Percentiles rank a stretch among this genome's conserved stretches.
phyloP scores from a whole-genome alignment of 2,888 invertebrate genomes.

The Euspilapteryx auroguttella region DNA sequence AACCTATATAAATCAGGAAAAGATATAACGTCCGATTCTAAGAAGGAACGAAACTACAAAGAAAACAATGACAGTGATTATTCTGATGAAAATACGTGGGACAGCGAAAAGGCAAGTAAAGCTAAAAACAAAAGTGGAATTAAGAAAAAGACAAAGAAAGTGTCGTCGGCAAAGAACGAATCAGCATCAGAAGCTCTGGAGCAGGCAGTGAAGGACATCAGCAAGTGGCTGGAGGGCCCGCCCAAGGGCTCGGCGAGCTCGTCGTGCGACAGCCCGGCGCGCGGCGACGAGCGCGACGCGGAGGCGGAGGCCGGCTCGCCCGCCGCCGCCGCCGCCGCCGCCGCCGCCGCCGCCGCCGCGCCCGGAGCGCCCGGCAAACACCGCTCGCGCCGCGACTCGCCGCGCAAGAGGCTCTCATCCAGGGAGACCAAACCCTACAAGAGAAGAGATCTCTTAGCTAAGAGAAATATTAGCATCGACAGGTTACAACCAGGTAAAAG shows the following conservation, averaged over 20 bases:
- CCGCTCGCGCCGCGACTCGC: slow-evolving; percentile 32
- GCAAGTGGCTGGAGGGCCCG: slow-evolving; percentile 86
- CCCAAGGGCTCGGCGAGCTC: slow-evolving; percentile 77
- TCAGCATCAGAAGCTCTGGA: slow-evolving; percentile 57
- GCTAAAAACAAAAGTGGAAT: slow-evolving; percentile 11
- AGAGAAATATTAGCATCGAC: slow-evolving; percentile 83
- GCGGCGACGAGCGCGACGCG: slow-evolving; percentile 65
- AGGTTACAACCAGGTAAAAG: slow-evolving; percentile 84
- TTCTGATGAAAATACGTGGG: slow-evolving; percentile 18
- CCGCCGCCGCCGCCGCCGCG: slow-evolving; percentile 73
- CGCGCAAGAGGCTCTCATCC: slow-evolving; percentile 48
- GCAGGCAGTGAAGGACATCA: slow-evolving; percentile 83
- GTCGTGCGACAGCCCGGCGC: slow-evolving; percentile 76
- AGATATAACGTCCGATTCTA: slow-evolving; percentile 9
- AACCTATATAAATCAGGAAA: slow-evolving; percentile 24
- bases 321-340: slow-evolving; percentile 65
- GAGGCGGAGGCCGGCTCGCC: slow-evolving; percentile 78
- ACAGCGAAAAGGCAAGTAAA: slow-evolving; percentile 11
- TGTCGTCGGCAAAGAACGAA: slow-evolving; percentile 48
- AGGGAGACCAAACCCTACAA: slow-evolving; percentile 41
- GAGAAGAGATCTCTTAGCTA: slow-evolving; percentile 71
- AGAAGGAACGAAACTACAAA: slow-evolving; percentile 17
- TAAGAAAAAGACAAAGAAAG: slow-evolving; percentile 42
- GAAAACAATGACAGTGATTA: slow-evolving; percentile 15
- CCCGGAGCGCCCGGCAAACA: slow-evolving; percentile 64